Evolutionary conservation across 2,888 invertebrate genomes (phyloP), one percentile per base, ranked within the genome.

Genomic region (Epirrhoe alternata): DNA sequence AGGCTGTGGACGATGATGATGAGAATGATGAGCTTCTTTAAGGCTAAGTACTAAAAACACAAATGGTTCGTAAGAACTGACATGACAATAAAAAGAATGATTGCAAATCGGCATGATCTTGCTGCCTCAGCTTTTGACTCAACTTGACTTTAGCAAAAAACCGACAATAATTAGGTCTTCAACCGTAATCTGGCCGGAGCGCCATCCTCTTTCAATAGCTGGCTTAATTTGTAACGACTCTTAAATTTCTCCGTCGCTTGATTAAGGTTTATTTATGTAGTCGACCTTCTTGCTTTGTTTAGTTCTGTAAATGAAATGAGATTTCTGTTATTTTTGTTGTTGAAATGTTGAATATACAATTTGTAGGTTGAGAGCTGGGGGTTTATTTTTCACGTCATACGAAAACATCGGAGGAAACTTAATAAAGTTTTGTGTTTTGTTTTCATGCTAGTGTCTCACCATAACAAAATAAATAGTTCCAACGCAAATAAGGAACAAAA

Each of bases 201-300:
- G 60, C 69, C 47, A 57, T 10, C 45, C 56, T 60, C 33, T 66
- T 68, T 63, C 47, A 63, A 66, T 45, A 16, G 52, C 47, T 10
- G 30, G 24, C 65, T 69, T 69, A 67, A 71, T 64, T 68, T 69
- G 68, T 56, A 69, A 70, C 61, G 70, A 67, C 56, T 61, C 59
- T 61, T 63, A 61, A 66, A 68, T 70, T 70, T n/a, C 57, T 55
- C 54, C 61, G 65, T 59, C 45, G 57, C 60, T 42, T 57, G 57
- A 62, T 35, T 61, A 49, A 30, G 35, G 56, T 14, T 57, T 65
- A 56, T 65, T 65, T 70, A 57, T 56, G 58, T 33, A 49, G 42
- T 54, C 31, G 30, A 33, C n/a, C 33, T 45, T 31, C 45, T 49
- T 7, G 50, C 1, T 55, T 55, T 54, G 53, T 64, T 49, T 38